A percentile compares a stretch with the other conserved stretches of the same genome.
phyloP scores from a whole-genome alignment of 2,797 vertebrate genomes.

The Labroides dimidiatus region DNA sequence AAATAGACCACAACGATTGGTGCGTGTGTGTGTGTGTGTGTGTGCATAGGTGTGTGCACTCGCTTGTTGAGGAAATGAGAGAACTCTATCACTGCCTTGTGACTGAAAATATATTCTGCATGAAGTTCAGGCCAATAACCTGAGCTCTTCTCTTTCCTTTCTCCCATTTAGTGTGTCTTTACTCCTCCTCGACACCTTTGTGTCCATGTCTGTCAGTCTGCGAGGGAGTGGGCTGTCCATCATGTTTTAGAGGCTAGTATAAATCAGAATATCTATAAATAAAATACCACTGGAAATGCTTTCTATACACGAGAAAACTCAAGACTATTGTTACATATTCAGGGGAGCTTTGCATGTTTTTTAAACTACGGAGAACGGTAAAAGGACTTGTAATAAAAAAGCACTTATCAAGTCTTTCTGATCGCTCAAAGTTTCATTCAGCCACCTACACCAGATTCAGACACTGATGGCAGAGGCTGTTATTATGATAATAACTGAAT shows the following conservation, averaged over 20 bases:
- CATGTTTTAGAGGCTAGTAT: neutral
- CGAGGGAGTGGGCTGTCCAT: neutral
- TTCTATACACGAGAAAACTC: neutral
- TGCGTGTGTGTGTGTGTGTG: conserved; percentile 14
- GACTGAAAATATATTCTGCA: conserved; percentile 26
- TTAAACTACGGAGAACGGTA: too few species aligned
- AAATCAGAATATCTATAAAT: conserved; percentile 13
- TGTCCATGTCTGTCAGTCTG: neutral
- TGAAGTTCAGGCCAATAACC: conserved; percentile 18
- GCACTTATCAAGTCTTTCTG: too few species aligned
- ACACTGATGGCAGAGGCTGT: too few species aligned
- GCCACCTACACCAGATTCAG: too few species aligned
- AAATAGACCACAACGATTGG: conserved; percentile 60
- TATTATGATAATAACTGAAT: too few species aligned
- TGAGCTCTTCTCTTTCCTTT: neutral
- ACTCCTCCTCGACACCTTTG: neutral
- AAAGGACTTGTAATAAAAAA: too few species aligned
- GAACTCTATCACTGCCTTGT: conserved; percentile 24
- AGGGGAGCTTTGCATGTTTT: neutral
- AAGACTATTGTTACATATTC: neutral
- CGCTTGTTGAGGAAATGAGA: conserved; percentile 32
- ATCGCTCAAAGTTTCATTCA: too few species aligned
- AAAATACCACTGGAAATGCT: neutral
- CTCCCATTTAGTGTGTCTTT: conserved; percentile 13
- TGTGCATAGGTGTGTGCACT: neutral